These are phyloP conservation scores for Rhinopithecus roxellana DNA, from an alignment of 2,113 vertebrate species.

Conservation along the genomic window DNA sequence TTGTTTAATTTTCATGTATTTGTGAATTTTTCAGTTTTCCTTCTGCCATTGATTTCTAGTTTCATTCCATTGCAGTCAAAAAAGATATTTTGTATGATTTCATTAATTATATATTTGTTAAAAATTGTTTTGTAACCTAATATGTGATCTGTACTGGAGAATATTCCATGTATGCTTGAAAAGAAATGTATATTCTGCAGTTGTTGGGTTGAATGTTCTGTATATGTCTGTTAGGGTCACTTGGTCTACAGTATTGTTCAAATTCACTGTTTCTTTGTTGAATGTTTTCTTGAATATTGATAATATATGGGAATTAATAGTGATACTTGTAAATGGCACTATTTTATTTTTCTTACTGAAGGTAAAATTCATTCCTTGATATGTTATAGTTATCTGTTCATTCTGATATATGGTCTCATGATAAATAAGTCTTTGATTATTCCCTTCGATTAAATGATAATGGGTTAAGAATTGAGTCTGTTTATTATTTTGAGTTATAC, in stretches of 20 bases:
- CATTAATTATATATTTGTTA: not conserved
- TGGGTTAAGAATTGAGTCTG: not conserved
- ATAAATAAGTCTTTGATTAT: conserved; percentile 26
- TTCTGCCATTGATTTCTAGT: not conserved
- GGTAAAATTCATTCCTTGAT: conserved; percentile 20
- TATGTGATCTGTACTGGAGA: not conserved
- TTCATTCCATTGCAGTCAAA: not conserved
- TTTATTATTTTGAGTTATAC: conserved; percentile 13
- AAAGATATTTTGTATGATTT: not conserved
- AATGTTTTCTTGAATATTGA: not conserved
- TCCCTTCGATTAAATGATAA: conserved; percentile 12
- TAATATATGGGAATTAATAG: not conserved
- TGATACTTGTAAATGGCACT: not conserved
- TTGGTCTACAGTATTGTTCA: not conserved
- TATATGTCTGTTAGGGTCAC: not conserved
- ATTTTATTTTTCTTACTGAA: conserved; percentile 33
- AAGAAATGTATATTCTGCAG: not conserved
- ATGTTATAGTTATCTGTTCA: not conserved
- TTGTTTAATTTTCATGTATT: not conserved
- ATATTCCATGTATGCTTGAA: not conserved
- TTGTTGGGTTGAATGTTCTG: not conserved
- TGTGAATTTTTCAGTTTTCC: not conserved
- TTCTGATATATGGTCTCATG: not conserved
- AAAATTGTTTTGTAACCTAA: not conserved
- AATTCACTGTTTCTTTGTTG: not conserved